Evolutionary conservation across 2,113 vertebrate species (phyloP), one percentile per base, ranked within the genome.

Genomic region (Xenopus borealis): DNA sequence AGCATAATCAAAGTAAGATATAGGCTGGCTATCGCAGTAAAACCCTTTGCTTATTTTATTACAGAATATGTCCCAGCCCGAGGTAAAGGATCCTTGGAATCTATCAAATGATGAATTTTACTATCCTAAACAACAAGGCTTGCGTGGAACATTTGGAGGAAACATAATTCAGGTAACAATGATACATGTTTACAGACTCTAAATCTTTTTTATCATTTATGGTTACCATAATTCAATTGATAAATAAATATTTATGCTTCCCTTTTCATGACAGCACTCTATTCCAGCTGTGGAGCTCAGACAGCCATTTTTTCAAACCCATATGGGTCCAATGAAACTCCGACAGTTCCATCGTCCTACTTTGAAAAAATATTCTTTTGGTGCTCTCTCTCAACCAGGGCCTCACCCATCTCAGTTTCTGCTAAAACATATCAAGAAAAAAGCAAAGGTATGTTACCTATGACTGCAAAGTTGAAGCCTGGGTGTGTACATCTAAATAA

Each of bases 51-150:
- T 55, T 55, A n/a, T 65, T n/a, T n/a, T n/a, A n/a, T n/a, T 63
- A 23, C 84, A 98, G 96, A 98, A 98, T 72, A 98, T 98, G 96
- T 98, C 96, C 81, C 97, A 99, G 75, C 96, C 96, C 17, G 96
- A 98, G 79, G 90, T 98, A 69, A 98, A 98, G 84, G 97, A 99
- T 83, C 95, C 95, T 2, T 99, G 97, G 97, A 99, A 99, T 83
- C 93, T 99, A 69, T 99, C 97, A 80, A 99, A 99, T 62, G 97
- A 99, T 83, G 97, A 99, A 81, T 99, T 95, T 89, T 99, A 99
- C 79, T 98, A 98, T 66, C 97, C 97, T 11, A 99, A 99, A 80
- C 97, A 99, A 84, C 96, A 98, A 76, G 96, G 97, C 30, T 93
- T 99, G 78, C 93, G 96, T 80, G 97, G 97, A 55, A 96, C 94